Base-by-base conservation (phyloP, 2,888 invertebrate species). In the Clitarchus hookeri region DNA sequence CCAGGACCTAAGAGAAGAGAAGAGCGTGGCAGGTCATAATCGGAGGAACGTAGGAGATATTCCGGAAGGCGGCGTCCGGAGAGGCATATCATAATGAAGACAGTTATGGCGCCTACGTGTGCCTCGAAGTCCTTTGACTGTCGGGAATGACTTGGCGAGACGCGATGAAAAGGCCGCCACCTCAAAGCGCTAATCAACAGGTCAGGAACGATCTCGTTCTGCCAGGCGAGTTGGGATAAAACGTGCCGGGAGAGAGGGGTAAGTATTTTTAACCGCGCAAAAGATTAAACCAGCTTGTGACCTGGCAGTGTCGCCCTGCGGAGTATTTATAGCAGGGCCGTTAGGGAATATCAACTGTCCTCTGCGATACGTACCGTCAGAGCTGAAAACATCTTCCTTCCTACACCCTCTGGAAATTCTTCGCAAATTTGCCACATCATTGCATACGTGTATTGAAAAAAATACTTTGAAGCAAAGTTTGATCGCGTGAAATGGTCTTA, bases 281-380 rank as follows among this genome's bases (percentile, higher is more conserved):
- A 65, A 65, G 65, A 65, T 65, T 65, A 65, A 65, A 65, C 65
- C 65, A 23, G 65, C 65, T 1, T 65, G 65, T 23, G 65, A 65
- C 65, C 65, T 65, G 65, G 65, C 65, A 65, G 65, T 65, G 65
- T 65, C 65, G 6, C 65, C 65, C 13, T 9, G 65, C 12, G 1
- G 19, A 65, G 13, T 65, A 65, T 65, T 65, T 65, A 65, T 65
- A 65, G n/a, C 13, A 65, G 65, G 8, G 8, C 19, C 65, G 65
- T 65, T 65, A 65, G 65, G 8, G 65, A 65, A 65, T 65, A 65
- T 65, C 65, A 65, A 65, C 65, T 65, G 65, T 65, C 65, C 65
- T 65, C 65, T 16, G 65, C 19, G 65, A 65, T 65, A 65, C 65
- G 23, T n/a, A n/a, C 65, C 8, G 65, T 1, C 65, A n/a, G 65